Evolutionary conservation across 2,113 vertebrate genomes (phyloP).

Genomic region (Dryoscopus gambensis): DNA sequence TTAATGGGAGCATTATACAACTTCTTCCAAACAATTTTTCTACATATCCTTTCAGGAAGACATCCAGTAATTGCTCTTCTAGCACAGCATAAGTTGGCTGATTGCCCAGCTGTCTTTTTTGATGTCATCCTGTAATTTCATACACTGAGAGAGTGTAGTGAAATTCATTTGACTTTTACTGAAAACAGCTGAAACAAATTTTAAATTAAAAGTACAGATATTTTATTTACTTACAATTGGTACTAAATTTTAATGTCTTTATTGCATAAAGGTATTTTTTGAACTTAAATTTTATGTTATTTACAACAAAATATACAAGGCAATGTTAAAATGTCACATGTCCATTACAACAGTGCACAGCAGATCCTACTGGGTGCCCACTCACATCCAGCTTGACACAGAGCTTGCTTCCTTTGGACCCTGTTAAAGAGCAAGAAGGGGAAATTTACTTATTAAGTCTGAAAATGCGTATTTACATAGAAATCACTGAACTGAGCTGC

Average conservation of each 20-base stretch:
- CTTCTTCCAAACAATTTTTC: not conserved
- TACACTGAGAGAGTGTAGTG: not conserved
- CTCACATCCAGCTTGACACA: conserved; percentile 83
- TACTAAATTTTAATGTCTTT: conserved; percentile 58
- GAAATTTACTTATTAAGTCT: not conserved
- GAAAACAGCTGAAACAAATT: not conserved
- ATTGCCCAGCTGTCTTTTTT: not conserved
- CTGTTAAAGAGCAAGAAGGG: conserved; percentile 27
- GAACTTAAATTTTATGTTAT: conserved; percentile 65
- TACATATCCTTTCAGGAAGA: not conserved
- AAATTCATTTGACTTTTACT: not conserved
- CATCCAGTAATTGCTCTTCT: not conserved
- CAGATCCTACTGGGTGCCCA: not conserved
- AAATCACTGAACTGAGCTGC: not conserved
- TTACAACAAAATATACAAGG: conserved; percentile 74
- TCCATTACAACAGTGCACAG: not conserved
- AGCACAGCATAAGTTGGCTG: not conserved
- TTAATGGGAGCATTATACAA: not conserved
- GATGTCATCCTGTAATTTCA: not conserved
- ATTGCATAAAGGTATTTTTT: conserved; percentile 56
- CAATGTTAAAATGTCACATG: conserved; percentile 8
- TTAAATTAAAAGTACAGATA: not conserved
- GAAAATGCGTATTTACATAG: not conserved
- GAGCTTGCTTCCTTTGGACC: conserved; percentile 79
- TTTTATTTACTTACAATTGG: conserved; percentile 21